Conservation (phyloP, 2,888 invertebrate genomes). For the Amblyjoppa fuscipennis region DNA sequence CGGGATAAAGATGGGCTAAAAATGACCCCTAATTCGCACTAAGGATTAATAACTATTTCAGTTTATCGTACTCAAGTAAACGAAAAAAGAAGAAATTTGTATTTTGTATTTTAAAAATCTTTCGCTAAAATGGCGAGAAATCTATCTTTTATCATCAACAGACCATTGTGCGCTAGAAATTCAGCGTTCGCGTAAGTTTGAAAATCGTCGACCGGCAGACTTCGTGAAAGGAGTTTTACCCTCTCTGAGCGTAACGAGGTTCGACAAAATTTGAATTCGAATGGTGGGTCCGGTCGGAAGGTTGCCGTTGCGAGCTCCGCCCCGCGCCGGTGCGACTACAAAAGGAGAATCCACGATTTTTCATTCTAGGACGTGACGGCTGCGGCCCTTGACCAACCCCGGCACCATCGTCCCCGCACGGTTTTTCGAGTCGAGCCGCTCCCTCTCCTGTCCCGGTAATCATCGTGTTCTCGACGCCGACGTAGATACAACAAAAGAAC, state of each 20-base stretch:
- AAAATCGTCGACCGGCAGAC: conserved; percentile 51
- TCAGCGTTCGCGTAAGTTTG: conserved; percentile 30
- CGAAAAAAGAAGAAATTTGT: not conserved
- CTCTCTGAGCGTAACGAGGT: conserved; percentile 63
- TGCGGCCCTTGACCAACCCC: conserved; percentile 56
- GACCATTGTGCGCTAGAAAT: not conserved
- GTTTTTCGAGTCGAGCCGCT: conserved; percentile 27
- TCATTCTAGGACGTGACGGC: conserved; percentile 64
- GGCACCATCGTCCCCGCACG: conserved; percentile 24
- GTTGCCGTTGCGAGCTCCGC: conserved; percentile 52
- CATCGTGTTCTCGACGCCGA: conserved; percentile 80
- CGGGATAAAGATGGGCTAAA: too few relatives aligned
- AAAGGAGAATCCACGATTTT: conserved; percentile 67
- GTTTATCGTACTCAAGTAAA: not conserved
- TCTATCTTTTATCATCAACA: not conserved
- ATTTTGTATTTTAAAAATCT: not conserved
- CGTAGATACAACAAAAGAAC: conserved; percentile 78
- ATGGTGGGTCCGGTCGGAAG: conserved; percentile 53
- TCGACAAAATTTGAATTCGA: conserved; percentile 66
- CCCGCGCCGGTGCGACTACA: conserved; percentile 48
- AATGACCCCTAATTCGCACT: not conserved
- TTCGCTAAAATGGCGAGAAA: not conserved
- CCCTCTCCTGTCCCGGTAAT: conserved; percentile 72
- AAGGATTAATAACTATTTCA: not conserved
- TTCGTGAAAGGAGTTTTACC: conserved; percentile 34